These are phyloP conservation scores for Poeciliopsis prolifica DNA, from an alignment of 2,113 vertebrate species.

Conservation along the genomic window DNA sequence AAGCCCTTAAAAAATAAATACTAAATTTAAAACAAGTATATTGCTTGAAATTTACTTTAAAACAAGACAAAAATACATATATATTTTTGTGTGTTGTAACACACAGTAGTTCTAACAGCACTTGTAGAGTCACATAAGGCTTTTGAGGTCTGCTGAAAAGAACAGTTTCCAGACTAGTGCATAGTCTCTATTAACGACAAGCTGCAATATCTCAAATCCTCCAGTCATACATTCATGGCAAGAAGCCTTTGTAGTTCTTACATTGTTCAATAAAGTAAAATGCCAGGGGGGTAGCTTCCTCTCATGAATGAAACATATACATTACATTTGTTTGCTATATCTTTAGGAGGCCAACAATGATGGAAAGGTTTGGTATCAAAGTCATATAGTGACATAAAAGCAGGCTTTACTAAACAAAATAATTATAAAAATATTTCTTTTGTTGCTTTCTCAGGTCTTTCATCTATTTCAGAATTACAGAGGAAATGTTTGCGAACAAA, in stretches of 20 bases:
- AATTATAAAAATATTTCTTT: not conserved
- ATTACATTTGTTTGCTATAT: not conserved
- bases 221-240: not conserved
- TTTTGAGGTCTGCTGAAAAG: not conserved
- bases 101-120: not conserved
- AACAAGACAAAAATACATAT: no score
- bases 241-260: not conserved
- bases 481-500: not conserved
- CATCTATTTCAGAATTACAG: not conserved
- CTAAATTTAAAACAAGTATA: no score
- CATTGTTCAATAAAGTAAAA: not conserved
- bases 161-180: not conserved
- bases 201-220: not conserved
- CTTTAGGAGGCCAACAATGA: not conserved
- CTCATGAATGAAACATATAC: not conserved
- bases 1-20: no score
- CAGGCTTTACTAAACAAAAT: not conserved
- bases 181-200: not conserved
- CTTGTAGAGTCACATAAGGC: not conserved
- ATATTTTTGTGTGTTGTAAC: no score
- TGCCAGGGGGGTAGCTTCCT: not conserved
- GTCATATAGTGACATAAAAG: not conserved
- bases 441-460: not conserved
- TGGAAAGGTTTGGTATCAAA: not conserved
- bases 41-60: no score